A percentile compares a stretch with the other conserved stretches of the same genome.
These are phyloP conservation scores for Dromaius novaehollandiae DNA, from an alignment of 2,113 vertebrate genomes.

Conservation along the genomic window DNA sequence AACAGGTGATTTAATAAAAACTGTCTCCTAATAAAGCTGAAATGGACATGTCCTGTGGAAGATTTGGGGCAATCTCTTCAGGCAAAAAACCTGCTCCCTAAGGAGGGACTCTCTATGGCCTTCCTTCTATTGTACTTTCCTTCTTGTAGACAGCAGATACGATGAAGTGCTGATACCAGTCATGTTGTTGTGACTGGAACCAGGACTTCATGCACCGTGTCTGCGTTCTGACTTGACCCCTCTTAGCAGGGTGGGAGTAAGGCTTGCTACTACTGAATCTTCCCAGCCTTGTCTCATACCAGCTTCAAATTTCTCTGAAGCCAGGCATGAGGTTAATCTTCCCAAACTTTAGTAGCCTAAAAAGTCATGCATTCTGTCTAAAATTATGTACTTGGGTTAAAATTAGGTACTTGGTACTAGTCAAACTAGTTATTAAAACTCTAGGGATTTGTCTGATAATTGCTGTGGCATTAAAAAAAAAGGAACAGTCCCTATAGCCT, in stretches of 20 bases:
- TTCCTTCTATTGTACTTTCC: constrained; percentile 43
- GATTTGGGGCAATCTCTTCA: not conserved
- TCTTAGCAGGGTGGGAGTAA: not conserved
- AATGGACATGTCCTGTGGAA: not conserved
- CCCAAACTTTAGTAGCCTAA: not conserved
- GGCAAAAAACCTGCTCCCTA: not conserved
- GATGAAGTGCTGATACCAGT: not conserved
- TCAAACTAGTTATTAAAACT: not conserved
- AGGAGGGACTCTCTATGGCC: not conserved
- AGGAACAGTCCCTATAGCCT: not conserved
- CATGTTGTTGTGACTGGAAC: not conserved
- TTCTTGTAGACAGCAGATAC: not conserved
- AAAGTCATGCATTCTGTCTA: not conserved
- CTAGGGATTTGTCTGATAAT: not conserved
- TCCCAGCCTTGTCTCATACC: not conserved
- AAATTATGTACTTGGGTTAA: not conserved
- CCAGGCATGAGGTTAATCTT: not conserved
- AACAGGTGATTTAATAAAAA: not conserved
- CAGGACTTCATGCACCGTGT: not conserved
- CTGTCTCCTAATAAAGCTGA: not conserved
- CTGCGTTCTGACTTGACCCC: not conserved
- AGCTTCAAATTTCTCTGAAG: not conserved
- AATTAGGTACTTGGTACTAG: not conserved
- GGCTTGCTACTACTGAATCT: rapidly evolving
- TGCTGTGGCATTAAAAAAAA: not conserved